Base-by-base conservation (phyloP, 2,888 invertebrate species). In the Phaonia tiefii region DNA sequence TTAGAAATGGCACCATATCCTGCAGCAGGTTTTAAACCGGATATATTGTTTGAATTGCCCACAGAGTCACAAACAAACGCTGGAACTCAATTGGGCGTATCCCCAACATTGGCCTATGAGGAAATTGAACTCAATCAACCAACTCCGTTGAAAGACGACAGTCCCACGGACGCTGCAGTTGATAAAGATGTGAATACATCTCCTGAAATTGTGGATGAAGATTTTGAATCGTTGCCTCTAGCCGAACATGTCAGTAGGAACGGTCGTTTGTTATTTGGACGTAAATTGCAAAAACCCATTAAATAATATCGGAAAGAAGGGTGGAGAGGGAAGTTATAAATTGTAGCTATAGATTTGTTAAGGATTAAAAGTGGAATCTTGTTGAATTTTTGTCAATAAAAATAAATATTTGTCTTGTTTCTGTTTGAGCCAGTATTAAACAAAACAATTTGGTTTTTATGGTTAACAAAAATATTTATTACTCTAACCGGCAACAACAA, bases 11-110 rank as follows among this genome's bases (percentile, higher is more conserved):
- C 84, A 1, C 75, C 86, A 13, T 88, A 88, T 83, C 87, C 87
- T 2, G 69, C 87, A 0, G 87, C 87, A 1, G 87, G 86, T 51
- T 84, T 86, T 0, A 87, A 85, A 3, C 88, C 88, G 1, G 84
- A 84, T 26, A 82, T 86, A n/a, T 84, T 74, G 13, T 84, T 81
- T 71, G 75, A 75, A n/a, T 51, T 80, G 26, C 82, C 84, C 10
- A 74, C 70, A 3, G 75, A 76, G 46, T 51, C 10, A 17, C 67
- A 83, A 3, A 84, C 86, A 25, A 87, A 85, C 0, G 84, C 85
- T 1, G 84, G 86, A 39, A 85, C 85, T 0, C 83, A 49, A 51
- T 85, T 86, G 2, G 86, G 84, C 2, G 26, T 85, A 2, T 85
- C 85, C 13, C 86, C 87, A 2, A 84, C 86, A 7, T 79, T 86